Evolutionary conservation across 2,888 invertebrate species (phyloP).

Genomic region (Tiliacea aurago): DNA sequence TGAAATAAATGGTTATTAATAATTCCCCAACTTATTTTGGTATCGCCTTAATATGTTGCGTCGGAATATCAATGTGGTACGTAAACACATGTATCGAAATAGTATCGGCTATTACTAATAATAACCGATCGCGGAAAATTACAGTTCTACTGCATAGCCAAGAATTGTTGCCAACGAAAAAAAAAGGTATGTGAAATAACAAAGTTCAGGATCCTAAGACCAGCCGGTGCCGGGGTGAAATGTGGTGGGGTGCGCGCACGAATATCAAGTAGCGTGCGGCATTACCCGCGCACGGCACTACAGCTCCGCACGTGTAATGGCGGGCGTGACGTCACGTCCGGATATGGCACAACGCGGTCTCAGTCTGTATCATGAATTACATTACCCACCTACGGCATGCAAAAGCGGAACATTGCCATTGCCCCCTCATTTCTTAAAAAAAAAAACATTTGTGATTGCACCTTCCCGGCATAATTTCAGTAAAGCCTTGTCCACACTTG

Average conservation of each 20-base stretch:
- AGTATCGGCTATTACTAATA: conserved; percentile 40
- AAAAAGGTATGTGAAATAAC: conserved; percentile 79
- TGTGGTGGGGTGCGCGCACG: conserved; percentile 80
- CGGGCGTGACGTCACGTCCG: conserved; percentile 82
- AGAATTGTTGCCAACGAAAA: conserved; percentile 72
- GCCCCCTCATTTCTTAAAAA: conserved; percentile 57
- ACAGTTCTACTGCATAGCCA: conserved; percentile 71
- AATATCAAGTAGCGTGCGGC: conserved; percentile 82
- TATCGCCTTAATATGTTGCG: no score
- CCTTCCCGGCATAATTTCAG: conserved; percentile 16
- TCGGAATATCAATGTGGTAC: conserved; percentile 25
- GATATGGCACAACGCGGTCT: conserved; percentile 70
- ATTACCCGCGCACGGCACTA: conserved; percentile 65
- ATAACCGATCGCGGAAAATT: conserved; percentile 53
- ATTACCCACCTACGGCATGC: conserved; percentile 70
- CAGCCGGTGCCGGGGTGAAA: conserved; percentile 84
- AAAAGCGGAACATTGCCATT: conserved; percentile 64
- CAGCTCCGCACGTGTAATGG: conserved; percentile 76
- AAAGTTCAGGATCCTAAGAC: conserved; percentile 82
- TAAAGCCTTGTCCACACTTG: not conserved
- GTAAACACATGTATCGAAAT: conserved; percentile 19
- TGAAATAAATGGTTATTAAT: no score
- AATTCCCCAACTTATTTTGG: no score
- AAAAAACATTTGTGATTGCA: conserved; percentile 22
- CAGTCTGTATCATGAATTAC: conserved; percentile 77